Evolutionary conservation across 2,888 invertebrate genomes (phyloP).

Genomic region (Apamea crenata): DNA sequence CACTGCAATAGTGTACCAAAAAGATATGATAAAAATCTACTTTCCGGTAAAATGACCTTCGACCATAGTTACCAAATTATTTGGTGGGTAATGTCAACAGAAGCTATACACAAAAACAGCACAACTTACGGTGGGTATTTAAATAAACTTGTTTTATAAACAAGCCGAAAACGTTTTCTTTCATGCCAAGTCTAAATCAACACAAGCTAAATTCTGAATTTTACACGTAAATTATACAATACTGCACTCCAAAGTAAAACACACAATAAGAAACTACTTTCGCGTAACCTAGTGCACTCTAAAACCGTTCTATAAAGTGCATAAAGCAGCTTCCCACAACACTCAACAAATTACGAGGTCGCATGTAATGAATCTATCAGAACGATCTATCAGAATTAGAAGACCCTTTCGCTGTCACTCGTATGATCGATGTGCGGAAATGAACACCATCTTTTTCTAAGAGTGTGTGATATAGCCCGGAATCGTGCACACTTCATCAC

Average conservation of each 20-base stretch:
- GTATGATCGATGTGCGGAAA: slow-evolving; percentile 89
- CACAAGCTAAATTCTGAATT: slow-evolving; percentile 9
- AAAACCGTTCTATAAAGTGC: slow-evolving; percentile 49
- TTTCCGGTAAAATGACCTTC: background rate
- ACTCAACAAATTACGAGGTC: slow-evolving; percentile 78
- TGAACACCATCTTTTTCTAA: slow-evolving; percentile 89
- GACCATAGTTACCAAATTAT: background rate
- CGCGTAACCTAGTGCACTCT: slow-evolving; percentile 32
- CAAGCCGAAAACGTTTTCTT: slow-evolving; percentile 3
- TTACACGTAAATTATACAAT: slow-evolving; percentile 18
- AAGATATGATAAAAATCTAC: background rate
- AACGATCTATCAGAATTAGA: slow-evolving; percentile 89
- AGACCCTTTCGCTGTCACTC: slow-evolving; percentile 86
- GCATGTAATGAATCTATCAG: slow-evolving; percentile 84
- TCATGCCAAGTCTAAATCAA: slow-evolving; percentile 10
- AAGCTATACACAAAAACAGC: background rate
- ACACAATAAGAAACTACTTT: slow-evolving; percentile 3
- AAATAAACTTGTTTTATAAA: slow-evolving; percentile 8
- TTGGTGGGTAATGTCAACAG: background rate
- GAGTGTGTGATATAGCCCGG: slow-evolving; percentile 81
- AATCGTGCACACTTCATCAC: slow-evolving; percentile 77
- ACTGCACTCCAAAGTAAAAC: slow-evolving; percentile 9
- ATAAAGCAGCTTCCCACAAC: slow-evolving; percentile 42
- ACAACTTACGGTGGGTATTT: background rate
- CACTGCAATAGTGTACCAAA: background rate